Evolutionary conservation across 2,113 vertebrate genomes (phyloP), one percentile per base, ranked within the genome.

Genomic region (Felis chaus): DNA sequence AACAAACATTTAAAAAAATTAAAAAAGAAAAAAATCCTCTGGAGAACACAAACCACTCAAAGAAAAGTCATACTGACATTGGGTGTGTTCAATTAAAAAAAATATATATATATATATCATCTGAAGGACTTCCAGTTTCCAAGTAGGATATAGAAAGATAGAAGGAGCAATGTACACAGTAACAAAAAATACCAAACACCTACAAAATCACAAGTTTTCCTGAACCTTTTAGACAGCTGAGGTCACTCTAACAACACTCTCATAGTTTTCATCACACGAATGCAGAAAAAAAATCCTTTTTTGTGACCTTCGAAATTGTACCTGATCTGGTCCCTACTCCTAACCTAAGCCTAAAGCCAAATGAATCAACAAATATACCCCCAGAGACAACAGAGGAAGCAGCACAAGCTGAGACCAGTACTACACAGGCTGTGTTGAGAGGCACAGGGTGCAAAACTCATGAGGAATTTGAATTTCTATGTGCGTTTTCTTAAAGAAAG

Each of bases 401-500:
- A 66, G 50, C 27, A 33, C 80, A 15, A 36, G 31, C 29, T 81
- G 36, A 74, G 9, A 63, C 13, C 25, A 82, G 31, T 18, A 39
- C 7, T 25, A 36, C 36, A 27, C 11, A 65, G 15, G 41, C 84
- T 91, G 15, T 33, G 36, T 29, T 55, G 1, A 79, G 21, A 94
- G 65, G 79, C 12, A 11, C 39, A 89, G 66, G 61, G 45, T 36
- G 8, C 18, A 50, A 83, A 78, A 79, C 31, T 66, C 80, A 36
- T 1, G 27, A 25, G 36, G 15, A 85, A 82, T 27, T 4, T 73
- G 13, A 78, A 83, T 79, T 57, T 97, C 48, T 55, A 27, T 15
- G 61, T 90, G 74, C 88, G 23, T 66, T 90, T 73, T 39, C 74
- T 86, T 93, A 93, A 69, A 78, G 50, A 45, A 93, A 90, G n/a